These are phyloP conservation scores for Microcaecilia unicolor DNA, from an alignment of 2,797 vertebrate genomes.

Conservation along the genomic window DNA sequence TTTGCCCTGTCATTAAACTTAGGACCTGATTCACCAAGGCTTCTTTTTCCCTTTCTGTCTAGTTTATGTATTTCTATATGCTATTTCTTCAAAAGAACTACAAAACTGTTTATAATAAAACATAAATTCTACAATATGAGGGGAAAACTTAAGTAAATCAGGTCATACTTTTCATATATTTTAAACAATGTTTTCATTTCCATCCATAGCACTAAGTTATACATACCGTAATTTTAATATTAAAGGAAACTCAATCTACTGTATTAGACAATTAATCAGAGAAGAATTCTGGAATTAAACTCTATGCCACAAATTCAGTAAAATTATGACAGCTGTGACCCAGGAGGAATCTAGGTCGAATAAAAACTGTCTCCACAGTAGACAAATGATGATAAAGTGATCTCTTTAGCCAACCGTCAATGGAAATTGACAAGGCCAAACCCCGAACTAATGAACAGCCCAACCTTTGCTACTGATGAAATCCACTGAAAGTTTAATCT, in stretches of 20 bases:
- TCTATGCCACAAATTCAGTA: constrained; percentile 47
- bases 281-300: constrained; percentile 36
- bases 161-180: background rate
- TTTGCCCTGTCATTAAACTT: too few relatives aligned
- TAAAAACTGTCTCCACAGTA: constrained; percentile 66
- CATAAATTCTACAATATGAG: too few relatives aligned
- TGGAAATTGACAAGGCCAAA: constrained; percentile 77
- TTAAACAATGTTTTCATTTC: background rate
- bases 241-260: constrained; percentile 31
- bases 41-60: too few relatives aligned
- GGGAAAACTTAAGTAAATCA: too few relatives aligned
- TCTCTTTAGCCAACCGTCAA: constrained; percentile 73
- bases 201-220: constrained; percentile 3
- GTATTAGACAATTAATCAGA: constrained; percentile 45
- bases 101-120: too few relatives aligned
- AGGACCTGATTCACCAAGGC: too few relatives aligned
- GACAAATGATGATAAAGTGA: constrained; percentile 99
- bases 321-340: constrained; percentile 67
- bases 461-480: constrained; percentile 48
- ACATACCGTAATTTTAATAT: constrained; percentile 34
- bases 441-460: constrained; percentile 80
- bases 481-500: constrained; percentile 46
- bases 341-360: constrained; percentile 72
- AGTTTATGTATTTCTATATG: too few relatives aligned
- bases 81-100: too few relatives aligned